These are phyloP conservation scores for Hylaeus volcanicus DNA, from an alignment of 1,140 invertebrate genomes.

Conservation along the genomic window DNA sequence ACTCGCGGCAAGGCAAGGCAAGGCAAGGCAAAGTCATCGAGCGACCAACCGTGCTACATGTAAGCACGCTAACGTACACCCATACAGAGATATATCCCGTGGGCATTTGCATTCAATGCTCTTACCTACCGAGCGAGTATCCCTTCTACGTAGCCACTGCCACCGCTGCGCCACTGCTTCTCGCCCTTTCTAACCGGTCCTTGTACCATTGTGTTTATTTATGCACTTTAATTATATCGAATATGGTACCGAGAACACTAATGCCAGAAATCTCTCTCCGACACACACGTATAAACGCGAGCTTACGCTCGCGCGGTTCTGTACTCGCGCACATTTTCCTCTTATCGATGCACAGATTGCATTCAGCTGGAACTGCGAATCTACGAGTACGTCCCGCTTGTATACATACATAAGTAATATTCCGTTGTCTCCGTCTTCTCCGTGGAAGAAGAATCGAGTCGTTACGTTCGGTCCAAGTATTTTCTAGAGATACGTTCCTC, in stretches of 20 bases:
- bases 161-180: conserved; percentile 13
- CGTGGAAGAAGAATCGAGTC: neutral
- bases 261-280: neutral
- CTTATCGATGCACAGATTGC: neutral
- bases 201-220: conserved; percentile 78
- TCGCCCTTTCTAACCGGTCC: conserved; percentile 47
- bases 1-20: conserved; percentile 1
- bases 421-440: no score
- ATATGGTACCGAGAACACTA: conserved; percentile 68
- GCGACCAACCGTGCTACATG: conserved; percentile 22
- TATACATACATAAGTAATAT: neutral
- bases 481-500: neutral
- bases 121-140: conserved; percentile 67
- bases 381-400: neutral
- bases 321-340: neutral
- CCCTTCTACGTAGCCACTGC: conserved; percentile 40
- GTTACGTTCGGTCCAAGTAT: neutral
- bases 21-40: neutral
- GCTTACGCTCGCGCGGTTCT: neutral
- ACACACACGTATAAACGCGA: neutral
- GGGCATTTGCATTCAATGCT: conserved; percentile 77
- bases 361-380: neutral
- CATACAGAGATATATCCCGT: conserved; percentile 39
- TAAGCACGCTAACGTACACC: conserved; percentile 49
- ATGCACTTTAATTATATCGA: conserved; percentile 78